These are phyloP conservation scores for Gasterosteus nipponicus DNA, from an alignment of 2,113 vertebrate genomes.

Conservation along the genomic window DNA sequence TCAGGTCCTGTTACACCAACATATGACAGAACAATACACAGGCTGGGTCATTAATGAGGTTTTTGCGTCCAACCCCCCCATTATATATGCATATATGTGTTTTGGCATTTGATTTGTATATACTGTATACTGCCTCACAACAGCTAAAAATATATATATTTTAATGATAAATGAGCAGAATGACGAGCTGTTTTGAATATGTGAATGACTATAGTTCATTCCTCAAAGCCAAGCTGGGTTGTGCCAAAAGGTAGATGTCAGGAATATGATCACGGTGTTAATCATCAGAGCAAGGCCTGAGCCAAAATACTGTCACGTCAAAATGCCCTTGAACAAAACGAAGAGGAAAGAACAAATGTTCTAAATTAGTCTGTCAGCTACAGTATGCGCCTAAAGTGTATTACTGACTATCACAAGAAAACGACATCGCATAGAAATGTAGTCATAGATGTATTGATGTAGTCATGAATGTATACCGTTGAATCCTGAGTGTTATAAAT, in stretches of 20 bases:
- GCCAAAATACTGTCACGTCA: conserved; percentile 1
- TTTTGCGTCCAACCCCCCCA: neutral
- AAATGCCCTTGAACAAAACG: conserved; percentile 33
- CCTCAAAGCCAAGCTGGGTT: conserved; percentile 16
- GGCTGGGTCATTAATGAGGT: neutral
- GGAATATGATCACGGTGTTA: conserved; percentile 10
- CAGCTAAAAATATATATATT: conserved; percentile 29
- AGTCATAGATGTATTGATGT: neutral
- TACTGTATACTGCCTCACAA: neutral
- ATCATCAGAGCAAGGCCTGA: conserved; percentile 10
- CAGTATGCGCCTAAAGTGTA: conserved; percentile 18
- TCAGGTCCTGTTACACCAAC: conserved; percentile 84
- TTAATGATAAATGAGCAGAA: conserved; percentile 18
- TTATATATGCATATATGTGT: neutral
- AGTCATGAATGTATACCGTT: conserved; percentile 31
- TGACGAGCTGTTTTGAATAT: neutral
- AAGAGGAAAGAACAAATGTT: neutral
- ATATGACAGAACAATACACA: conserved; percentile 5
- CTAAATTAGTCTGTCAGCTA: conserved; percentile 4
- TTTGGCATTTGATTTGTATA: neutral
- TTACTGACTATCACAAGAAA: conserved; percentile 1
- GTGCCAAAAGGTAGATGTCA: conserved; percentile 10
- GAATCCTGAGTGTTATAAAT: conserved; percentile 32
- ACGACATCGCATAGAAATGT: neutral
- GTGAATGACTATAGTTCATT: conserved; percentile 41